These are phyloP conservation scores for Drosophila anomelani DNA, from an alignment of 2,888 invertebrate genomes.

Conservation along the genomic window DNA sequence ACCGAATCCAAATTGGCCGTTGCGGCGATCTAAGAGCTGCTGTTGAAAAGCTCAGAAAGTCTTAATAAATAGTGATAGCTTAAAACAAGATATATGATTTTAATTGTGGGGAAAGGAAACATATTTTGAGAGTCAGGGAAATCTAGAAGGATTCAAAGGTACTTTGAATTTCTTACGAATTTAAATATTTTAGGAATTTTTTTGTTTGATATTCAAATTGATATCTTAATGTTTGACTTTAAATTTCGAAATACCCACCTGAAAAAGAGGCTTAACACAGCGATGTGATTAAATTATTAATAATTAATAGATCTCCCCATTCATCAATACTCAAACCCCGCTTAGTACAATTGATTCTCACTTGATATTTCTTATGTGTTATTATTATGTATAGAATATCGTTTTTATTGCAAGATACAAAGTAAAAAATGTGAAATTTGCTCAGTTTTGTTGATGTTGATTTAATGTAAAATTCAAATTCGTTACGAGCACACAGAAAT, in stretches of 20 bases:
- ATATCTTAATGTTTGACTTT: neutral
- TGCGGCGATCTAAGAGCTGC: slow-evolving; percentile 64
- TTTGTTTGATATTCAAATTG: neutral
- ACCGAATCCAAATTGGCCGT: slow-evolving; percentile 73
- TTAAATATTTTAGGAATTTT: neutral
- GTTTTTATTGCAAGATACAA: slow-evolving; percentile 77
- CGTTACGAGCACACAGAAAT: slow-evolving; percentile 78
- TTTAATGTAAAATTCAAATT: slow-evolving; percentile 73
- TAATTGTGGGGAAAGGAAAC: neutral
- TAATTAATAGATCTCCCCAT: neutral
- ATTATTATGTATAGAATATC: slow-evolving; percentile 67
- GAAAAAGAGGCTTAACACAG: neutral
- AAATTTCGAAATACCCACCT: neutral
- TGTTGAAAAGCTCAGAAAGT: slow-evolving; percentile 35
- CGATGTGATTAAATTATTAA: neutral
- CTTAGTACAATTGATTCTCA: slow-evolving; percentile 15
- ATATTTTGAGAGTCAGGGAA: neutral
- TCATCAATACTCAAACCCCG: neutral
- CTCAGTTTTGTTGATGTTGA: slow-evolving; percentile 62
- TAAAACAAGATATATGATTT: slow-evolving; percentile 41
- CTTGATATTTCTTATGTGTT: slow-evolving; percentile 37
- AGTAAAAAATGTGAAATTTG: slow-evolving; percentile 76
- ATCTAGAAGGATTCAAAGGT: no score
- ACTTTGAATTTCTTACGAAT: neutral
- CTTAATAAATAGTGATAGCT: slow-evolving; percentile 75